A percentile compares a stretch with the other conserved stretches of the same genome.
These are phyloP conservation scores for Mastomys natalensis DNA, from an alignment of 2,113 vertebrate genomes.

Conservation along the genomic window DNA sequence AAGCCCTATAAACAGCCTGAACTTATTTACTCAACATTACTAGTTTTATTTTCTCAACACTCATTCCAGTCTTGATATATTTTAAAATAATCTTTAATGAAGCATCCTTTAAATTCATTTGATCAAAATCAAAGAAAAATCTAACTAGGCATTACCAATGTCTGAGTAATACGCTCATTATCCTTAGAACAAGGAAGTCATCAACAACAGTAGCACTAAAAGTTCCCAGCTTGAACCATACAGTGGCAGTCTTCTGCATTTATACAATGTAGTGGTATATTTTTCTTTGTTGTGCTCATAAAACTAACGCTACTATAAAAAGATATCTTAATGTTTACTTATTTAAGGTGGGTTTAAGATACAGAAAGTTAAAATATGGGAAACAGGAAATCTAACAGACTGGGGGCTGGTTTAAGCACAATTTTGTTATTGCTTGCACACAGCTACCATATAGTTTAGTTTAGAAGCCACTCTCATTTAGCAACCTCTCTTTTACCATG, in stretches of 20 bases:
- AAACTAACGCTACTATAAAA: slow-evolving; percentile 18
- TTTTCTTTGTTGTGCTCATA: background rate
- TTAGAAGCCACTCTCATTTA: slow-evolving; percentile 80
- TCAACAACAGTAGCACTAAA: background rate
- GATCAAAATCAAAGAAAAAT: slow-evolving; percentile 27
- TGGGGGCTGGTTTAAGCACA: background rate
- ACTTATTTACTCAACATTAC: background rate
- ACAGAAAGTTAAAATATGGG: background rate
- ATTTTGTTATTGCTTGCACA: slow-evolving; percentile 53
- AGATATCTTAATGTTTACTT: background rate
- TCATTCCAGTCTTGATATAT: background rate
- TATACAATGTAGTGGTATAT: background rate
- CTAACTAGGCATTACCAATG: background rate
- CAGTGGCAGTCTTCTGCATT: background rate
- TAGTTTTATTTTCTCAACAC: slow-evolving; percentile 61
- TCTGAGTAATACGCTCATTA: background rate
- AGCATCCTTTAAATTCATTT: slow-evolving; percentile 21
- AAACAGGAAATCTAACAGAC: background rate
- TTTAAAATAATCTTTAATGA: slow-evolving; percentile 54
- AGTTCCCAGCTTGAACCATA: slow-evolving; percentile 18
- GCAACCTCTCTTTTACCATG: slow-evolving; percentile 73
- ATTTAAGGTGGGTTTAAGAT: background rate
- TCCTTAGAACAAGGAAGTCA: background rate
- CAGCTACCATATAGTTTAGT: slow-evolving; percentile 80
- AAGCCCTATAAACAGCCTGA: background rate